A percentile compares a stretch with the other conserved stretches of the same genome.
Evolutionary conservation across 2,888 invertebrate genomes (phyloP).

Genomic region (Rhogogaster chlorosoma): DNA sequence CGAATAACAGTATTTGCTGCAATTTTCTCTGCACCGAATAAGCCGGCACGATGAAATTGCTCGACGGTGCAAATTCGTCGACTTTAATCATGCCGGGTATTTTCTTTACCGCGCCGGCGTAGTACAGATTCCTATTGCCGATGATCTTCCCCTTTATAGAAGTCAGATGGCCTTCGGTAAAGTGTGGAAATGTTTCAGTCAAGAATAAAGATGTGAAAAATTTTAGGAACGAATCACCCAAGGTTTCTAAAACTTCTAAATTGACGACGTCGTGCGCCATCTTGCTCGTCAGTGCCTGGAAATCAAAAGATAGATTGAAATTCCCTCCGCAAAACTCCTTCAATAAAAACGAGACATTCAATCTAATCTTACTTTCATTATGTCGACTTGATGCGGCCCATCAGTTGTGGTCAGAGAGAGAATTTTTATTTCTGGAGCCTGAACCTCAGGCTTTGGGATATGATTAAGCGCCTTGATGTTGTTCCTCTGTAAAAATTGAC

Average conservation of each 20-base stretch:
- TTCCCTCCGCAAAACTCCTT: no score
- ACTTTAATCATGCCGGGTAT: constrained; percentile 81
- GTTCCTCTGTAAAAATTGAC: constrained; percentile 44
- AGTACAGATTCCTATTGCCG: constrained; percentile 93
- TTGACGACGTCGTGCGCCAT: constrained; percentile 88
- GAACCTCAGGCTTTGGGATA: constrained; percentile 50
- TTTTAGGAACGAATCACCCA: constrained; percentile 95
- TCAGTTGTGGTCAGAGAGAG: constrained; percentile 52
- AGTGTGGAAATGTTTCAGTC: constrained; percentile 83
- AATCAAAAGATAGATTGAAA: background rate
- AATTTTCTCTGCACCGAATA: constrained; percentile 82
- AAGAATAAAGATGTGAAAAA: constrained; percentile 87
- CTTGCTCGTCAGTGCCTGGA: constrained; percentile 85
- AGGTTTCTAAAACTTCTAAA: constrained; percentile 90
- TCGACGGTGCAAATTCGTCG: constrained; percentile 83
- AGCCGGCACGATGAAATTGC: constrained; percentile 91
- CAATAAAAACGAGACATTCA: background rate
- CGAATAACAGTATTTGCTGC: constrained; percentile 74
- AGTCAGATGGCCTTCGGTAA: constrained; percentile 90
- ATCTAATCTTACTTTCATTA: constrained; percentile 66
- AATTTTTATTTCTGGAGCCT: constrained; percentile 61
- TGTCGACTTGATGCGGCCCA: constrained; percentile 69
- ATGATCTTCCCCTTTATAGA: constrained; percentile 85
- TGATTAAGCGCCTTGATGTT: constrained; percentile 4
- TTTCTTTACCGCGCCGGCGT: constrained; percentile 80